Evolutionary conservation across 2,888 invertebrate genomes (phyloP), one percentile per base, ranked within the genome.

Genomic region (Phrixothrix hirtus): DNA sequence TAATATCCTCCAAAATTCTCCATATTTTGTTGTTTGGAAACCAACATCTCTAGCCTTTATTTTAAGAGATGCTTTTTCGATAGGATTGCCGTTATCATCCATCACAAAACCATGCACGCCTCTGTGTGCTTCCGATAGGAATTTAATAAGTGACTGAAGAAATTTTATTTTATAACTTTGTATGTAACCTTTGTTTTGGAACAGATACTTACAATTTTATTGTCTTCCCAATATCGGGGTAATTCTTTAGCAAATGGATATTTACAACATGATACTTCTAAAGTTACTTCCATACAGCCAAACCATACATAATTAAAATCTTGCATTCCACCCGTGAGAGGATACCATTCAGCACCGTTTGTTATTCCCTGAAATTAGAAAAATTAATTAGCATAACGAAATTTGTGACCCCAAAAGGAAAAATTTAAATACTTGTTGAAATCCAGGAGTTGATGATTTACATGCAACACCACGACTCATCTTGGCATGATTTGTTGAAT

Each of bases 241-340:
- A 96, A 77, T 69, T 92, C 87, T 52, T 84, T 82, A 0, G 88
- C 86, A 0, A 85, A 85, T 1, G 96, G 96, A 74, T 85, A 95
- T 77, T 95, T 96, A 78, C 95, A 96, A 75, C 96, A 96, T 0
- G 93, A 92, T 46, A 96, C 84, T 75, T 96, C 95, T 32, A 96
- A 76, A 0, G 95, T 95, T n/a, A 95, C 82, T 75, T 95, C 95
- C 91, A 96, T 91, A 73, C 93, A 93, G 9, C 95, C 95, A 67
- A 88, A 89, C 87, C 88, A 88, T 9, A 93, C 83, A 75, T 96
- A 96, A 75, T 95, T 95, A 75, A 90, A 96, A 73, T 96, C 96
- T 76, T 92, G 92, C 92, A 92, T 92, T 13, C 92, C 90, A 45
- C 92, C 92, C 81, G 89, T 90, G 3, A 94, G 78, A 0, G 92